phyloP scores from a whole-genome alignment of 2,113 vertebrate genomes.

The Chaenocephalus aceratus region DNA sequence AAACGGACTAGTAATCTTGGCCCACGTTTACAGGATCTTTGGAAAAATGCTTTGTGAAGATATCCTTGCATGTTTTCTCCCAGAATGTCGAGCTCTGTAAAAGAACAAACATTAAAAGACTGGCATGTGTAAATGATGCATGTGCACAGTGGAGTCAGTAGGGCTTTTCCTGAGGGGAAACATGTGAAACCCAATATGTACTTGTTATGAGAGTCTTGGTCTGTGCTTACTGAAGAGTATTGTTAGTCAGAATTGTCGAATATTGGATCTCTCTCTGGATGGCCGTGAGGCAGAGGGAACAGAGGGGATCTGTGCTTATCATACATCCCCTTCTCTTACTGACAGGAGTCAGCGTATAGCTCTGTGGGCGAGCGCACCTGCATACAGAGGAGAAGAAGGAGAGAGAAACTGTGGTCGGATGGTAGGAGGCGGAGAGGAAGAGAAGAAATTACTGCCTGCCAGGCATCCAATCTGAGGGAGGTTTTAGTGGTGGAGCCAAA shows the following conservation, averaged over 20 bases:
- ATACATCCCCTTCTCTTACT: conserved; percentile 63
- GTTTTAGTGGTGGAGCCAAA: conserved; percentile 58
- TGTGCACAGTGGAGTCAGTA: conserved; percentile 3
- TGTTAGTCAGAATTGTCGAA: background rate
- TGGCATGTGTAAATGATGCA: conserved; percentile 21
- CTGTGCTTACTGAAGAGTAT: conserved; percentile 7
- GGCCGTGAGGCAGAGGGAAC: conserved; percentile 32
- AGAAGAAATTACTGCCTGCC: conserved; percentile 68
- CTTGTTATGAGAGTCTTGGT: conserved; percentile 8
- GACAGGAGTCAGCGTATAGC: conserved; percentile 71
- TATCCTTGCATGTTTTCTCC: background rate
- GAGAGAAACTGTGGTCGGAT: conserved; percentile 46
- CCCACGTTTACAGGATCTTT: background rate
- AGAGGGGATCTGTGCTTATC: conserved; percentile 62
- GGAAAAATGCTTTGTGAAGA: background rate
- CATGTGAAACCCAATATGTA: background rate
- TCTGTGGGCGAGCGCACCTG: conserved; percentile 73
- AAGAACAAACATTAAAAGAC: background rate
- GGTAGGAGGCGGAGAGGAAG: conserved; percentile 55
- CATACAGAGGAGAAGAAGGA: conserved; percentile 63
- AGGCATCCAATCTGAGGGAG: conserved; percentile 66
- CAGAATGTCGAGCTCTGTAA: background rate
- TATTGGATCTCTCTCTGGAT: conserved; percentile 33
- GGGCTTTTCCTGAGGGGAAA: conserved; percentile 13
- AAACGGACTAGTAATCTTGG: background rate